A percentile compares a stretch with the other conserved stretches of the same genome.
Evolutionary conservation across 2,113 vertebrate species (phyloP).

Genomic region (Triplophysa rosa): DNA sequence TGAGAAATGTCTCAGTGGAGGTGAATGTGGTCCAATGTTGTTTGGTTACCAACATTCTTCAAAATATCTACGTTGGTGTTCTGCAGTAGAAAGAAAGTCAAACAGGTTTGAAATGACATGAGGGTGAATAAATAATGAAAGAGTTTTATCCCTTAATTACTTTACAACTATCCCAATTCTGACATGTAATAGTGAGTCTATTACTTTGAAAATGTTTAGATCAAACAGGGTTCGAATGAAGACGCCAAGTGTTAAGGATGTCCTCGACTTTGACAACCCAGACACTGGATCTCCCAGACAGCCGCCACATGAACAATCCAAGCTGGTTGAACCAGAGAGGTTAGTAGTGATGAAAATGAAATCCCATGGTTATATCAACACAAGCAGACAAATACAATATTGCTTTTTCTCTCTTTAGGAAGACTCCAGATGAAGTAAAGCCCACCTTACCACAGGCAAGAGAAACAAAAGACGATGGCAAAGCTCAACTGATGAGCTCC

Average conservation of each 20-base stretch:
- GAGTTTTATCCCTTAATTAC: too few species aligned
- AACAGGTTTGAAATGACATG: too few species aligned
- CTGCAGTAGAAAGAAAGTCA: too few species aligned
- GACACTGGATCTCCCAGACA: slow-evolving; percentile 26
- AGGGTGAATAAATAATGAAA: too few species aligned
- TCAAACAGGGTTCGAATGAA: slow-evolving; percentile 77
- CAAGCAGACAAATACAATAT: not conserved
- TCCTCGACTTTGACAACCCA: slow-evolving; percentile 70
- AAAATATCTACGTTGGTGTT: too few species aligned
- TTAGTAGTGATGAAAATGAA: slow-evolving; percentile 53
- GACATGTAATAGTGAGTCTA: not conserved
- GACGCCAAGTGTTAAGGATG: slow-evolving; percentile 73
- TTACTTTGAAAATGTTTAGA: slow-evolving; percentile 59
- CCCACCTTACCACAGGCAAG: not conserved
- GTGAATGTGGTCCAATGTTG: too few species aligned
- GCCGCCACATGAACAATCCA: slow-evolving; percentile 55
- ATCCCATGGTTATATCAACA: not conserved
- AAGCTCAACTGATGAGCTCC: slow-evolving; percentile 65
- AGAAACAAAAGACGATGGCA: slow-evolving; percentile 22
- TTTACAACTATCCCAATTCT: not conserved
- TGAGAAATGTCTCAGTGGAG: too few species aligned
- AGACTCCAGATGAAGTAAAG: slow-evolving; percentile 26
- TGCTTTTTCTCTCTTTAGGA: slow-evolving; percentile 12
- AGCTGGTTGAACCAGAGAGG: slow-evolving; percentile 61
- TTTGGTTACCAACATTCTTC: not conserved